Evolutionary conservation across 2,797 vertebrate species (phyloP), one percentile per base, ranked within the genome.

Genomic region (Sebastes trivittatus): DNA sequence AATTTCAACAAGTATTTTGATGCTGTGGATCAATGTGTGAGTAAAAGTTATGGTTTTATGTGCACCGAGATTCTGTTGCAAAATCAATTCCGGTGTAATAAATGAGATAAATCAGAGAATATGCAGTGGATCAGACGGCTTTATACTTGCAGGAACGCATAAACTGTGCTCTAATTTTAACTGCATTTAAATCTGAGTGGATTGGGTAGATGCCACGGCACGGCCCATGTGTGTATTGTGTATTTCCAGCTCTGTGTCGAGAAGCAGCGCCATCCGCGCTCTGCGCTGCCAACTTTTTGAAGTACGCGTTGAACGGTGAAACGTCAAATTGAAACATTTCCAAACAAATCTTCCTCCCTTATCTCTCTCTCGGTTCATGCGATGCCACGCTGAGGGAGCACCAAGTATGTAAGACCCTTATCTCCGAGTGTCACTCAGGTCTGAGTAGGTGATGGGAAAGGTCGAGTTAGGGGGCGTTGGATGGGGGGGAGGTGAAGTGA

Each of bases 251-350:
- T 85, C 72, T 11, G 56, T 4, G 42, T 76, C n/a, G 59, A 54
- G 72, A 75, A 85, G 60, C 72, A 58, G 76, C 3, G 18, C 34
- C 78, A 52, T 79, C 55, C 38, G 7, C 6, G 42, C 79, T 62
- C 59, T 90, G 76, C 75, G 42, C 46, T 38, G 30, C 52, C 22
- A 84, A 81, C 42, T 74, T 87, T 67, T 71, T 65, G 49, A 75
- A 73, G 38, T 6, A 6, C 4, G 6, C 76, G 38, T 36, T 59
- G 36, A 85, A 87, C 63, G 60, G 73, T 66, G 63, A 86, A 88
- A 85, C 78, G 82, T 87, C 88, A 88, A 61, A 81, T 38, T 36
- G 36, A 62, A 80, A 68, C 49, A 42, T 63, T 71, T 76, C 29
- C 60, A 66, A 83, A 77, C 72, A 77, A 72, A 69, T 49, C 64